Evolutionary conservation across 2,113 vertebrate species (phyloP).

Genomic region (Aplodontia rufa): DNA sequence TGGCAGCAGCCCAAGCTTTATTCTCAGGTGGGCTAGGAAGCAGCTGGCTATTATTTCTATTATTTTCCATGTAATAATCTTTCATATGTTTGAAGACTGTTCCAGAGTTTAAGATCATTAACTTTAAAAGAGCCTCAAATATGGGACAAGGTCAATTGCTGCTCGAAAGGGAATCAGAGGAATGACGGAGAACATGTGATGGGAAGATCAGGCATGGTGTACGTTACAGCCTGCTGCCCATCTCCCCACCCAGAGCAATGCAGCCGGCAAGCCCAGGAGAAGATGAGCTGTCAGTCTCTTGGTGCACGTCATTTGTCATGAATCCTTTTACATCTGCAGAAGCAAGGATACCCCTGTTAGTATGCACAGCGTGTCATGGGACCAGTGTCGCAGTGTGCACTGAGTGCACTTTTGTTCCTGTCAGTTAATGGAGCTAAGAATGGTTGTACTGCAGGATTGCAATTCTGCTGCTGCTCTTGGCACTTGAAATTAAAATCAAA

Average conservation of each 20-base stretch:
- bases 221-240: neutral
- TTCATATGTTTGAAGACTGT: conserved; percentile 52
- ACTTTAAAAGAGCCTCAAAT: conserved; percentile 59
- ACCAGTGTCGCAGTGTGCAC: neutral
- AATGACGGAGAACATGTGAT: neutral
- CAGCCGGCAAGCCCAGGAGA: neutral
- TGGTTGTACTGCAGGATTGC: neutral
- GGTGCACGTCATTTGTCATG: conserved; percentile 56
- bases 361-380: conserved; percentile 47
- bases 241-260: neutral
- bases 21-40: neutral
- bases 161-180: neutral
- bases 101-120: conserved; percentile 64
- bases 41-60: conserved; percentile 37
- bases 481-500: conserved; percentile 70
- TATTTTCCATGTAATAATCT: conserved; percentile 37
- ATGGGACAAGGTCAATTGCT: conserved; percentile 55
- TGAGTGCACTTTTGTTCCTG: conserved; percentile 36
- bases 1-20: neutral
- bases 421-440: conserved; percentile 47
- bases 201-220: neutral
- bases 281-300: conserved; percentile 61
- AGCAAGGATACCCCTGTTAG: conserved; percentile 38
- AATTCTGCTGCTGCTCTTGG: conserved; percentile 56
- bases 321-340: conserved; percentile 13